These are phyloP conservation scores for Sycophaga agraensis DNA, from an alignment of 1,140 invertebrate species.

Conservation along the genomic window DNA sequence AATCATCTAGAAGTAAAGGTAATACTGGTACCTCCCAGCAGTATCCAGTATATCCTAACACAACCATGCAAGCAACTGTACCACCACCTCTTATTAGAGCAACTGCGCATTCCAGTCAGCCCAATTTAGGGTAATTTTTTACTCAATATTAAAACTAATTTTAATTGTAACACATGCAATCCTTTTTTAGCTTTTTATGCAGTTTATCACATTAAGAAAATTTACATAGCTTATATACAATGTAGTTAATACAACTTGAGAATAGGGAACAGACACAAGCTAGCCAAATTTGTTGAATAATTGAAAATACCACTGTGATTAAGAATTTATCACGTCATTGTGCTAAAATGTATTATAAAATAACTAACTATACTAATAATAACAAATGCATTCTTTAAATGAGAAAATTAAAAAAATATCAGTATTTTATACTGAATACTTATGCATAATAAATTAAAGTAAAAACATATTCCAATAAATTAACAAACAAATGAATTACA, in stretches of 20 bases:
- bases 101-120: constrained; percentile 53
- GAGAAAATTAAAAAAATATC: too few species aligned
- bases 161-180: constrained; percentile 3
- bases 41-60: constrained; percentile 56
- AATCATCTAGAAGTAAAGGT: constrained; percentile 44
- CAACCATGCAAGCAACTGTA: constrained; percentile 53
- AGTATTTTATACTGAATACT: too few species aligned
- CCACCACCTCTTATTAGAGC: constrained; percentile 62
- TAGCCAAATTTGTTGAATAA: background rate
- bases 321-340: too few species aligned
- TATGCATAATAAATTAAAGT: too few species aligned
- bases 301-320: too few species aligned
- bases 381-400: too few species aligned
- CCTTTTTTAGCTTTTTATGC: constrained; percentile 2
- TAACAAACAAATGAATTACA: too few species aligned
- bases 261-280: constrained; percentile 19
- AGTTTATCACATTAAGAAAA: constrained; percentile 5
- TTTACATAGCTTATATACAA: constrained; percentile 9
- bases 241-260: constrained; percentile 11
- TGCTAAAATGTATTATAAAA: too few species aligned
- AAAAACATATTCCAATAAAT: too few species aligned
- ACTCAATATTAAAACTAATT: constrained; percentile 9
- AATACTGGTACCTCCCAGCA: constrained; percentile 46
- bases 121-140: constrained; percentile 50
- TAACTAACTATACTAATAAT: too few species aligned